These are phyloP conservation scores for Pandion haliaetus DNA, from an alignment of 2,113 vertebrate species.

Conservation along the genomic window DNA sequence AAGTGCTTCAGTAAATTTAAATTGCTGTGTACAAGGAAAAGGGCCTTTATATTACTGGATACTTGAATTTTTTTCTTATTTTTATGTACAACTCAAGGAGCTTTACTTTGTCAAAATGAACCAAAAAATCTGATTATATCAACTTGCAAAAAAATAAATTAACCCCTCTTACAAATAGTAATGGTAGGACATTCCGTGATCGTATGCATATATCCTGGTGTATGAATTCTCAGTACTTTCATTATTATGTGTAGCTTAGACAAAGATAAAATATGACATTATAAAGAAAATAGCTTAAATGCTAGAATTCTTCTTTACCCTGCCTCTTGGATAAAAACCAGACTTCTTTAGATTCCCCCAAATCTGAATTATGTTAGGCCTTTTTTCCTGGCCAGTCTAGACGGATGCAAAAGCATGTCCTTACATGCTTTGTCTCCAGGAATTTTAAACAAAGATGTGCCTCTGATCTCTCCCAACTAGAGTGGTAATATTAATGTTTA, in stretches of 20 bases:
- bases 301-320: not conserved
- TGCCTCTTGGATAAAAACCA: not conserved
- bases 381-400: not conserved
- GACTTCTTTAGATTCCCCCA: not conserved
- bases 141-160: not conserved
- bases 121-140: not conserved
- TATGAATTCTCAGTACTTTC: not conserved
- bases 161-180: not conserved
- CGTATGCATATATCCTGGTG: not conserved
- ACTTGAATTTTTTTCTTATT: not conserved
- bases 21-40: constrained; percentile 38
- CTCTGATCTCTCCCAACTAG: not conserved
- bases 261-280: not conserved
- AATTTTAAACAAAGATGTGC: not conserved
- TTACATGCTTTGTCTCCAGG: not conserved
- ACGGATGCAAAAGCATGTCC: not conserved
- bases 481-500: not conserved
- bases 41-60: constrained; percentile 1
- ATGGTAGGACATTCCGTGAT: not conserved
- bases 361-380: not conserved
- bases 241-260: not conserved
- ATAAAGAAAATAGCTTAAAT: not conserved
- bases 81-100: not conserved
- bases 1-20: constrained; percentile 49
- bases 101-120: not conserved